Evolutionary conservation across 2,888 invertebrate species (phyloP).

Genomic region (Xestia xanthographa): DNA sequence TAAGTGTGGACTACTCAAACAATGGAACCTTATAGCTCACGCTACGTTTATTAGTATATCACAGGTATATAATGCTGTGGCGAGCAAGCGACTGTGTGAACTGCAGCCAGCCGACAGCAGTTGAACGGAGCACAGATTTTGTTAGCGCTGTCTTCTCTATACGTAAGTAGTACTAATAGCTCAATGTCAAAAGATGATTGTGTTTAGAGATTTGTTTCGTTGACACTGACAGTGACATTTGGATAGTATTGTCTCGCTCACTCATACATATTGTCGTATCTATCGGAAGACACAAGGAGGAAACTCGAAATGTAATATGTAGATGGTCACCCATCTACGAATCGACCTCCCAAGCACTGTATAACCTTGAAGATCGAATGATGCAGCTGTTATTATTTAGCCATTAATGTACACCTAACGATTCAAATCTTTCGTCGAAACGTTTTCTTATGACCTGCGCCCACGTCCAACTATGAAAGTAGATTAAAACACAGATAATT

Average conservation of each 20-base stretch:
- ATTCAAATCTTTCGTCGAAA: neutral
- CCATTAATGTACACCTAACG: neutral
- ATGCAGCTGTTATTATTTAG: neutral
- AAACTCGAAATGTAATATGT: no score
- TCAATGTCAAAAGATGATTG: neutral
- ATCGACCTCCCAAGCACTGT: neutral
- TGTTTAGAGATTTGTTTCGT: neutral
- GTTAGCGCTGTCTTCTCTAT: no score
- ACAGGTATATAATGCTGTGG: no score
- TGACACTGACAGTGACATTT: neutral
- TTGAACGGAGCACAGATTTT: no score
- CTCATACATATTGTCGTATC: neutral
- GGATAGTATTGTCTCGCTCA: neutral
- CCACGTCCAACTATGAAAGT: conserved; percentile 44
- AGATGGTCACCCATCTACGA: neutral
- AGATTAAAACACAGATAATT: conserved; percentile 46
- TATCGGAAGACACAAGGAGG: no score
- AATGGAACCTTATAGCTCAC: no score
- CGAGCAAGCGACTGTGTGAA: no score
- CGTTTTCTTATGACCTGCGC: neutral
- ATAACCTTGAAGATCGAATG: neutral
- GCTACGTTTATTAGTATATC: no score
- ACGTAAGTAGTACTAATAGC: no score
- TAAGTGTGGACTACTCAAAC: no score
- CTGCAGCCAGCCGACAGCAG: no score